phyloP scores from a whole-genome alignment of 2,113 vertebrate species.

The Puffinus mauretanicus region DNA sequence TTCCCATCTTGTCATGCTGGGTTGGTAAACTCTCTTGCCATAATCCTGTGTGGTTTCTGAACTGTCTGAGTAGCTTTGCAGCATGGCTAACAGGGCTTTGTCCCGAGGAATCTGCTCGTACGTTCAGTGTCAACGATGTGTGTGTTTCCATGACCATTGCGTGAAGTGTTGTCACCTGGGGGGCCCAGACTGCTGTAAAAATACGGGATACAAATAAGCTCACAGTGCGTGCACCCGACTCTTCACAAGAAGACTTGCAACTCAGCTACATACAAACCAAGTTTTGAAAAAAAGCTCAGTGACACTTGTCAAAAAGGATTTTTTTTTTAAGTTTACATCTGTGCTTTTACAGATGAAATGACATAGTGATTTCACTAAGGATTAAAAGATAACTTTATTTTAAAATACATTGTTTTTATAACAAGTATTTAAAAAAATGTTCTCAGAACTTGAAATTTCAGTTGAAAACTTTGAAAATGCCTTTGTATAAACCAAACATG shows the following conservation, averaged over 20 bases:
- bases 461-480: background rate
- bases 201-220: background rate
- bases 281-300: background rate
- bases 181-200: background rate
- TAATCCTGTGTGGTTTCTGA: background rate
- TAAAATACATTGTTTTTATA: background rate
- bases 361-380: background rate
- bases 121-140: background rate
- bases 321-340: background rate
- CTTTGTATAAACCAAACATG: background rate
- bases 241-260: background rate
- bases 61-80: background rate
- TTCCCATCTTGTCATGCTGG: background rate
- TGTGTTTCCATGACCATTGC: background rate
- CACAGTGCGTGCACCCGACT: fast-evolving
- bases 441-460: background rate
- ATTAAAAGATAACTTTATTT: background rate
- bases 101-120: background rate
- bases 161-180: fast-evolving
- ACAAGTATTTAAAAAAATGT: background rate
- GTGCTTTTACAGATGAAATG: background rate
- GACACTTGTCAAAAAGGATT: background rate
- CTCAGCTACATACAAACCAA: background rate
- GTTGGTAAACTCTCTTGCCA: background rate
- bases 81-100: background rate